Conservation (phyloP, 1,140 invertebrate genomes). For the Bombus breviceps region DNA sequence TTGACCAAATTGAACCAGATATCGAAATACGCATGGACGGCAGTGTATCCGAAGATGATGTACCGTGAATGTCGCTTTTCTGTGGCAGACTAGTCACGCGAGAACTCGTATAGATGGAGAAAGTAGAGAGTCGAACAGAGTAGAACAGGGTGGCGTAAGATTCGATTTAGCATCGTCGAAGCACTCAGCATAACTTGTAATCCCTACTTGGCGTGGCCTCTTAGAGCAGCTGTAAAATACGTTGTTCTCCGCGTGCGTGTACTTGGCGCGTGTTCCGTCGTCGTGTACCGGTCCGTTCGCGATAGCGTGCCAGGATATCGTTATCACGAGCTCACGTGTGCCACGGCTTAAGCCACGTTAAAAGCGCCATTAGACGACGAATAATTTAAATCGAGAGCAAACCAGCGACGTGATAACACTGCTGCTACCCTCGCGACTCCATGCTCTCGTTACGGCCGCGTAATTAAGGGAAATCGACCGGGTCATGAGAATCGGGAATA, state of each 20-base stretch:
- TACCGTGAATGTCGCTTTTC: neutral
- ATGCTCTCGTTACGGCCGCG: slow-evolving; percentile 10
- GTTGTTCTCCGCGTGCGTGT: neutral
- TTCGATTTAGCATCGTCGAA: slow-evolving; percentile 22
- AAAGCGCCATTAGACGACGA: slow-evolving; percentile 57
- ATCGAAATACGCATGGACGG: neutral
- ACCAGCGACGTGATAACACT: slow-evolving; percentile 44
- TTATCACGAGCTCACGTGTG: slow-evolving; percentile 32
- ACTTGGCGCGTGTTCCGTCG: neutral
- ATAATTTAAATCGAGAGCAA: slow-evolving; percentile 59
- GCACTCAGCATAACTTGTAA: slow-evolving; percentile 39
- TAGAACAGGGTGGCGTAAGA: neutral
- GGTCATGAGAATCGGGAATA: neutral
- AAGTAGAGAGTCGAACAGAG: too few species aligned
- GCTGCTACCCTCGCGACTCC: neutral
- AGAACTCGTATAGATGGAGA: too few species aligned
- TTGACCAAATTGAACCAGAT: neutral
- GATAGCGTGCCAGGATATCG: slow-evolving; percentile 51
- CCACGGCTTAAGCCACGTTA: slow-evolving; percentile 38
- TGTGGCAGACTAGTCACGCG: neutral
- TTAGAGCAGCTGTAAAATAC: slow-evolving; percentile 37
- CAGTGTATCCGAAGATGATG: neutral
- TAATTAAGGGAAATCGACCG: slow-evolving; percentile 50
- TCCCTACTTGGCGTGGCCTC: neutral
- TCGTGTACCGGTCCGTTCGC: neutral